Evolutionary conservation across 2,888 invertebrate genomes (phyloP).

Genomic region (Netelia melanura): DNA sequence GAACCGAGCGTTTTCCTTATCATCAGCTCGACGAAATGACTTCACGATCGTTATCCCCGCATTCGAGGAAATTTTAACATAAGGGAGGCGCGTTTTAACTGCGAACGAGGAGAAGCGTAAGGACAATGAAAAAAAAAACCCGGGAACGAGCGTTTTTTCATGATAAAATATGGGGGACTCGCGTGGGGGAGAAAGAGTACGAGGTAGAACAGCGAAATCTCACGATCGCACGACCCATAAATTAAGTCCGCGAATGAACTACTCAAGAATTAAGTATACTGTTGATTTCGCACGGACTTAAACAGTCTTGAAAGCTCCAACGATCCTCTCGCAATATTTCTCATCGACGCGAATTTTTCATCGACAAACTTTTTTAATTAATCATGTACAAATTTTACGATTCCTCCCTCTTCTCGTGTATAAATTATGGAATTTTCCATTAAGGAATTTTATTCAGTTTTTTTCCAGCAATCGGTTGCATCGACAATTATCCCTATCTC

Average conservation of each 20-base stretch:
- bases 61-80: slow-evolving; percentile 18
- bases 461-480: no score
- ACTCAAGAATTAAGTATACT: background rate
- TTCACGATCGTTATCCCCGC: slow-evolving; percentile 52
- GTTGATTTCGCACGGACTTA: background rate
- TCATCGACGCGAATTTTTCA: no score
- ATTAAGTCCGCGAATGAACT: background rate
- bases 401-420: background rate
- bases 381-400: no score
- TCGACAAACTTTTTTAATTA: no score
- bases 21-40: slow-evolving; percentile 54
- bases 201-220: background rate
- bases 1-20: slow-evolving; percentile 39
- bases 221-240: slow-evolving; percentile 1
- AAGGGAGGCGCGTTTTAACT: slow-evolving; percentile 29
- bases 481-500: no score
- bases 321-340: no score
- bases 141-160: slow-evolving; percentile 23
- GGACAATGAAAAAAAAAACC: slow-evolving; percentile 31
- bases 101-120: slow-evolving; percentile 38
- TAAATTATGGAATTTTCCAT: background rate
- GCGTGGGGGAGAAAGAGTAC: background rate
- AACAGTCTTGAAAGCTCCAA: no score
- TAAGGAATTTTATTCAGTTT: background rate
- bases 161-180: slow-evolving; percentile 23